Evolutionary conservation across 2,797 vertebrate genomes (phyloP).

Genomic region (Enteromius viviparus): DNA sequence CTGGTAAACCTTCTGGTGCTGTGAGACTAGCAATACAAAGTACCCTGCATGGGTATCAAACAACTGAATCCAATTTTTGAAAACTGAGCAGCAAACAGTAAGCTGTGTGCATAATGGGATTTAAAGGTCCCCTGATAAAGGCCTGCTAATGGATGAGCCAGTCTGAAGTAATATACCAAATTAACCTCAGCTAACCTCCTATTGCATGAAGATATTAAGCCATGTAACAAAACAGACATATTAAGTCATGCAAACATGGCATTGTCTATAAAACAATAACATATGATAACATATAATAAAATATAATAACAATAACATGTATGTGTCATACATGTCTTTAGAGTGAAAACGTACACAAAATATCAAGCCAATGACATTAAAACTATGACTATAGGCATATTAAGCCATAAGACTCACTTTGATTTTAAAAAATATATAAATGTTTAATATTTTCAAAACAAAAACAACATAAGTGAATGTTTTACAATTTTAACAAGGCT

Average conservation of each 20-base stretch:
- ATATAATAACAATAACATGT: neutral
- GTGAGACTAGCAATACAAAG: conserved; percentile 6
- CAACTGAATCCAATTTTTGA: neutral
- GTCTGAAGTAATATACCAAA: conserved; percentile 14
- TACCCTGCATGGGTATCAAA: neutral
- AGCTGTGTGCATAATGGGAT: neutral
- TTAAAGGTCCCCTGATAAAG: conserved; percentile 14
- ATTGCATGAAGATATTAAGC: neutral
- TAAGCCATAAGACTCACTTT: neutral
- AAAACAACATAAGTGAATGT: neutral
- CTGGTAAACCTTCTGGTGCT: neutral
- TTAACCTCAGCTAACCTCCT: neutral
- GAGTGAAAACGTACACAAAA: neutral
- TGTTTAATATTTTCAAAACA: neutral
- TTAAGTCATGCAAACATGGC: neutral
- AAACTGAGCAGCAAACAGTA: conserved; percentile 5
- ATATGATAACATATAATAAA: no score
- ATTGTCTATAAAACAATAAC: neutral
- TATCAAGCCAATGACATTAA: neutral
- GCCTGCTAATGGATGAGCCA: conserved; percentile 27
- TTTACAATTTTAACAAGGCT: neutral
- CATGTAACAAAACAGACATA: neutral
- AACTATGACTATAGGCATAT: neutral
- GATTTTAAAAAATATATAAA: neutral
- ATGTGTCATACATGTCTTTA: neutral